phyloP scores from a whole-genome alignment of 2,797 vertebrate species.

The Bucorvus abyssinicus region DNA sequence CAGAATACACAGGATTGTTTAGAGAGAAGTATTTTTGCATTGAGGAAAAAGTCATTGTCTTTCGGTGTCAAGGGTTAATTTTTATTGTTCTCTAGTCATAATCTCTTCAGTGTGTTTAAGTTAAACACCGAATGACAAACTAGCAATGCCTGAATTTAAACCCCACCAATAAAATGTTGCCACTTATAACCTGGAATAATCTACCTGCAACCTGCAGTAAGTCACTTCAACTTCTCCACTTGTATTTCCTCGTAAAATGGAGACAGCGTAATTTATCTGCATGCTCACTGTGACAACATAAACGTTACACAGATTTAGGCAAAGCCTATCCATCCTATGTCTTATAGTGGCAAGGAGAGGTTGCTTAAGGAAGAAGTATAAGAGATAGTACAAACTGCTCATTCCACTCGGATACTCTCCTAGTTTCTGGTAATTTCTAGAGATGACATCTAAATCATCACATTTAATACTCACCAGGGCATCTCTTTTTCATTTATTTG shows the following conservation, averaged over 20 bases:
- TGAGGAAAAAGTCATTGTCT: constrained; percentile 58
- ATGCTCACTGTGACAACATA: not conserved
- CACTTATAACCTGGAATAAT: not conserved
- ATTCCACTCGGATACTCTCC: not conserved
- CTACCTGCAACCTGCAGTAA: not conserved
- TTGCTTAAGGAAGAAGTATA: not conserved
- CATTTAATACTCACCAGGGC: not conserved
- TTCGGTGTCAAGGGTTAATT: constrained; percentile 50
- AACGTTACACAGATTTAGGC: not conserved
- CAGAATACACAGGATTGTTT: constrained; percentile 34
- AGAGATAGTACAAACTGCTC: not conserved
- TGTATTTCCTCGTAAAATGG: not conserved
- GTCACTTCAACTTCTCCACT: not conserved
- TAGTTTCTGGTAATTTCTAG: not conserved
- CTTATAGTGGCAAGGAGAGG: not conserved
- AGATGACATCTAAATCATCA: not conserved
- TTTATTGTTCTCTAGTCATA: constrained; percentile 24
- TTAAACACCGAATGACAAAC: not conserved
- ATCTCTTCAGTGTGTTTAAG: constrained; percentile 11
- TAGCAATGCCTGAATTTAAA: not conserved
- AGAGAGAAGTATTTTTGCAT: constrained; percentile 8
- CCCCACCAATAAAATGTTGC: not conserved
- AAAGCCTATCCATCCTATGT: not conserved
- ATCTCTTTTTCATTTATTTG: not conserved
- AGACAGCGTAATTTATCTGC: not conserved